Base-by-base conservation (phyloP, 2,797 vertebrate species). In the Staurois parvus region DNA sequence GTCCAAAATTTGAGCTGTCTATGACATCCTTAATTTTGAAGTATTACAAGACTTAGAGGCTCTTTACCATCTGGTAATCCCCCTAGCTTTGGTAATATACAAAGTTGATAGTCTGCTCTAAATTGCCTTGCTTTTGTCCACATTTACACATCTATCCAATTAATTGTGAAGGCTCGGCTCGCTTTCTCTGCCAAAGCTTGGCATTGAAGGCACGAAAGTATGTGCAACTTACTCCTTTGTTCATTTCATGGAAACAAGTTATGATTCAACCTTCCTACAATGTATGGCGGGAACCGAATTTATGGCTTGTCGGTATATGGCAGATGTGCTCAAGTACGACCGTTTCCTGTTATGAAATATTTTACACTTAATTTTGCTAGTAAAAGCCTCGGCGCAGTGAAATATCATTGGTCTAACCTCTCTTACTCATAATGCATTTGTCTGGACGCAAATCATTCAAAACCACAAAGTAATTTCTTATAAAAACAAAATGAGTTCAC, bases 331-430 rank as follows among this genome's bases (percentile, higher is more conserved):
- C 45, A 19, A 70, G 52, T 73, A 37, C 3, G 28, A 30, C 72
- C 37, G 26, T 81, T 85, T 85, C 79, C 84, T 72, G 72, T 76
- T 85, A 70, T 69, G 84, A 85, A 81, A 85, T 85, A 85, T 85
- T 74, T 85, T 74, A 75, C 84, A 80, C 42, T 69, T 56, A 34
- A 85, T 80, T 69, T 81, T 19, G n/a, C 79, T 15, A 69, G 72
- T 75, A 75, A 81, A 76, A 62, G 24, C 62, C 45, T 66, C 30
- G 15, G 2, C 40, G 56, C 26, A 10, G 66, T 85, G 75, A 45
- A 37, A 48, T 79, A 26, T 45, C 59, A 40, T 75, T 67, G 77
- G 40, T 68, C 29, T 74, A 70, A 81, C 72, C 19, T 26, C 30
- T 7, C 72, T 77, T 86, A 64, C 79, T 81, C 84, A 81, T 24